Conservation (phyloP, 2,888 invertebrate species). For the Lochmaea capreae region DNA sequence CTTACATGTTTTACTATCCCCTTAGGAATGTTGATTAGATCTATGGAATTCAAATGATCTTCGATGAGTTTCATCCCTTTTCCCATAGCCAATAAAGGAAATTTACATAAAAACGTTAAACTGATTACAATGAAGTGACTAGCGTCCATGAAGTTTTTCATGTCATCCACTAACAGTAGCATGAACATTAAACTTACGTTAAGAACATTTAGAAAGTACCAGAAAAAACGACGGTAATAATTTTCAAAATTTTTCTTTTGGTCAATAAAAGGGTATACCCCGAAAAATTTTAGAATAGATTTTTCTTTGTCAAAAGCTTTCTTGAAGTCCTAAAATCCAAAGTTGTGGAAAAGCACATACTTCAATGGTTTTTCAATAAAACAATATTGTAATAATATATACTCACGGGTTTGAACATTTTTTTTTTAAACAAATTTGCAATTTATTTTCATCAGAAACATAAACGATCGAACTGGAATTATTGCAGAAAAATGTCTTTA, state of each 20-base stretch:
- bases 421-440: neutral
- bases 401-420: neutral
- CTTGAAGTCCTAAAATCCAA: conserved; percentile 1
- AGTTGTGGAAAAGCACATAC: neutral
- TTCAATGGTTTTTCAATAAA: too few relatives aligned
- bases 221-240: neutral
- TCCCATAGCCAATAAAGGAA: neutral
- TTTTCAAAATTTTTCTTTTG: neutral
- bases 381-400: neutral
- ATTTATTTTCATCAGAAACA: neutral
- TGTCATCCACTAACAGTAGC: conserved; percentile 2
- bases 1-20: neutral
- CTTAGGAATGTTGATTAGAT: neutral
- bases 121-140: conserved; percentile 11
- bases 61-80: conserved; percentile 1
- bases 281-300: neutral
- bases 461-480: neutral
- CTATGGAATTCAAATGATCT: conserved; percentile 1
- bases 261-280: neutral
- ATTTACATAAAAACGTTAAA: neutral
- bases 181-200: neutral
- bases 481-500: neutral
- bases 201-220: neutral
- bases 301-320: conserved; percentile 19
- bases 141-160: neutral